A percentile compares a stretch with the other conserved stretches of the same genome.
Evolutionary conservation across 2,888 invertebrate genomes (phyloP).

Genomic region (Melinopterus prodromus): DNA sequence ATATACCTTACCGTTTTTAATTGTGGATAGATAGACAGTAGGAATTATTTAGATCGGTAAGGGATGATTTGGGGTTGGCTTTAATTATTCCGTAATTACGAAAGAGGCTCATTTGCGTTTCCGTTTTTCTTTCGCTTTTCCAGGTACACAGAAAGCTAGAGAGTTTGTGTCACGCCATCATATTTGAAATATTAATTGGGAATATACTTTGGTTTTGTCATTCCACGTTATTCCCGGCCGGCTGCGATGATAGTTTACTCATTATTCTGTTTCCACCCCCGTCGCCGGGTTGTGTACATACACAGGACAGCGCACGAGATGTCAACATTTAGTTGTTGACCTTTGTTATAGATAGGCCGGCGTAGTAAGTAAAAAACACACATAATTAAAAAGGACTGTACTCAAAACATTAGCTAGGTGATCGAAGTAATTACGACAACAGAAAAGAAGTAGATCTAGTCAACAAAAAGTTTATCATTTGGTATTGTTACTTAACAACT

Average conservation of each 20-base stretch:
- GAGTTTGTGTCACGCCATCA: slow-evolving; percentile 48
- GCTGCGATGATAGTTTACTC: background rate
- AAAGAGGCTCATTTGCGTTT: slow-evolving; percentile 10
- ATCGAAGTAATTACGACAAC: background rate
- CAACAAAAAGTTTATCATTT: no score
- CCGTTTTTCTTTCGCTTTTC: background rate
- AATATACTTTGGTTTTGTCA: slow-evolving; percentile 29
- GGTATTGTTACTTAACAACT: no score
- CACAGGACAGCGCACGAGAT: background rate
- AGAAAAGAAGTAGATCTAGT: background rate
- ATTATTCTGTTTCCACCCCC: background rate
- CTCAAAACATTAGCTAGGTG: background rate
- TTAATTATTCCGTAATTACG: slow-evolving; percentile 27
- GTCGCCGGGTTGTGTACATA: background rate
- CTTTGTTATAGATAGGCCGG: background rate
- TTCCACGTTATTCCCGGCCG: background rate
- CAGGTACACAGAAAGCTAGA: background rate
- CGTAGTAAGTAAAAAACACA: background rate
- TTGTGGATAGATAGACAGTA: background rate
- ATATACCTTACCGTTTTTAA: slow-evolving; percentile 17
- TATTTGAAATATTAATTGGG: slow-evolving; percentile 50
- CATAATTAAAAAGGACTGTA: background rate
- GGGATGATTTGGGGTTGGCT: background rate
- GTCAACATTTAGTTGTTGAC: slow-evolving; percentile 21
- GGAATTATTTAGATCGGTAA: slow-evolving; percentile 20